phyloP scores from a whole-genome alignment of 2,888 invertebrate genomes.

The Blastobasis lacticolella region DNA sequence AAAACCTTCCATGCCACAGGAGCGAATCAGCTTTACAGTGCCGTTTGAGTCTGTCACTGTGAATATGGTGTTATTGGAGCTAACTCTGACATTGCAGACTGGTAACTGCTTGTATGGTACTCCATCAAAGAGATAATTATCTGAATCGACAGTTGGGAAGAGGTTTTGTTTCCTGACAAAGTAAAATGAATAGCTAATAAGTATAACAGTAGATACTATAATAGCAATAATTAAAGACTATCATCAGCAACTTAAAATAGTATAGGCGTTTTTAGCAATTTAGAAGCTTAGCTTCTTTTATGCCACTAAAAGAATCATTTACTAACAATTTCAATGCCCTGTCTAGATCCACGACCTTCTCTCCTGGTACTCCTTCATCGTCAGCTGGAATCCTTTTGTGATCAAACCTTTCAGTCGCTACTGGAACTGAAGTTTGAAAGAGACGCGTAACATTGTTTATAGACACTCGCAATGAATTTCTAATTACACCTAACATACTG shows the following conservation, averaged over 20 bases:
- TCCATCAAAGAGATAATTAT: constrained; percentile 82
- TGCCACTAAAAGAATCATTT: neutral
- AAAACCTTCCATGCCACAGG: constrained; percentile 94
- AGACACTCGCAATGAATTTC: constrained; percentile 36
- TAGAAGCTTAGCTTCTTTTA: too few relatives aligned
- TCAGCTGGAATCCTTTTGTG: constrained; percentile 60
- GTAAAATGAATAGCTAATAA: neutral
- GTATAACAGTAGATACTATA: neutral
- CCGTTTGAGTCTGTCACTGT: constrained; percentile 82
- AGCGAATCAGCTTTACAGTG: constrained; percentile 75
- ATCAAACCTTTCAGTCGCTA: constrained; percentile 49
- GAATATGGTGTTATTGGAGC: constrained; percentile 92
- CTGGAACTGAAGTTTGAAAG: constrained; percentile 43
- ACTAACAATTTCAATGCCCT: constrained; percentile 74
- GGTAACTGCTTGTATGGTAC: constrained; percentile 86
- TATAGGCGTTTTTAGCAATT: too few relatives aligned
- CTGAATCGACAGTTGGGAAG: constrained; percentile 84
- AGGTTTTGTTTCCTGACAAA: constrained; percentile 75
- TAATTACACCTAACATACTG: constrained; percentile 44
- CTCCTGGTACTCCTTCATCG: constrained; percentile 88
- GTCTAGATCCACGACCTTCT: constrained; percentile 82
- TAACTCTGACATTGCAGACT: constrained; percentile 86
- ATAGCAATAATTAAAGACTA: neutral
- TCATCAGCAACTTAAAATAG: too few relatives aligned
- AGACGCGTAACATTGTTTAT: constrained; percentile 30